These are phyloP conservation scores for Amyelois transitella DNA, from an alignment of 1,140 invertebrate species.

Conservation along the genomic window DNA sequence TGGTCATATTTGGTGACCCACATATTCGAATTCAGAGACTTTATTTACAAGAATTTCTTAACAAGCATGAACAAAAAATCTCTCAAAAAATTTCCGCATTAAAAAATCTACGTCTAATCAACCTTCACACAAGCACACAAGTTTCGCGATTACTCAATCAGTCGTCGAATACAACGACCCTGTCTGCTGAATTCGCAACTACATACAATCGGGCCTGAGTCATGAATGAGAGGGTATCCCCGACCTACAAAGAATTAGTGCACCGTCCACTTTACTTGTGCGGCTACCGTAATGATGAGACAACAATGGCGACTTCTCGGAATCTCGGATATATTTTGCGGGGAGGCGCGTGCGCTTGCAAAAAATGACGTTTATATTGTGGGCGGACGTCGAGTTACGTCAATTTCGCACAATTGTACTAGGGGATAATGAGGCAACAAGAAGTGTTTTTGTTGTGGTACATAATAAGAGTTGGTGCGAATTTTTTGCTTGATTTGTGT, in stretches of 20 bases:
- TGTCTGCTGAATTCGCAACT: slow-evolving; percentile 40
- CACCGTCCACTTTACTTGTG: slow-evolving; percentile 46
- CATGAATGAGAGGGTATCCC: slow-evolving; percentile 53
- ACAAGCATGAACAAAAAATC: too few relatives aligned
- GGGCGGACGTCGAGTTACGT: slow-evolving; percentile 49
- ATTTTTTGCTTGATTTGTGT: too few relatives aligned
- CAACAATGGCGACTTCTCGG: slow-evolving; percentile 48
- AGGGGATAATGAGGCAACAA: slow-evolving; percentile 38
- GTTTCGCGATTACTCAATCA: not conserved
- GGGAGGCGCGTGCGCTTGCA: slow-evolving; percentile 34
- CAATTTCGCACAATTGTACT: slow-evolving; percentile 70
- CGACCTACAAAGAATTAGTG: slow-evolving; percentile 57
- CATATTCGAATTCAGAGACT: too few relatives aligned
- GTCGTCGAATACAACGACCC: slow-evolving; percentile 1
- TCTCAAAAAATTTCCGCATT: too few relatives aligned
- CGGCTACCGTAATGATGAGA: slow-evolving; percentile 51
- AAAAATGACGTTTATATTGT: slow-evolving; percentile 40
- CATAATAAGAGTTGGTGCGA: too few relatives aligned
- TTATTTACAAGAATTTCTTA: too few relatives aligned
- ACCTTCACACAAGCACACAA: not conserved
- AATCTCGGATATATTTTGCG: slow-evolving; percentile 10
- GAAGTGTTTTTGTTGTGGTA: slow-evolving; percentile 29
- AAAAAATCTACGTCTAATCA: slow-evolving; percentile 1
- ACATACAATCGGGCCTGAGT: slow-evolving; percentile 16
- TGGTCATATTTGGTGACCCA: too few relatives aligned